Base-by-base conservation (phyloP, 2,113 vertebrate species). In the Notothenia coriiceps region DNA sequence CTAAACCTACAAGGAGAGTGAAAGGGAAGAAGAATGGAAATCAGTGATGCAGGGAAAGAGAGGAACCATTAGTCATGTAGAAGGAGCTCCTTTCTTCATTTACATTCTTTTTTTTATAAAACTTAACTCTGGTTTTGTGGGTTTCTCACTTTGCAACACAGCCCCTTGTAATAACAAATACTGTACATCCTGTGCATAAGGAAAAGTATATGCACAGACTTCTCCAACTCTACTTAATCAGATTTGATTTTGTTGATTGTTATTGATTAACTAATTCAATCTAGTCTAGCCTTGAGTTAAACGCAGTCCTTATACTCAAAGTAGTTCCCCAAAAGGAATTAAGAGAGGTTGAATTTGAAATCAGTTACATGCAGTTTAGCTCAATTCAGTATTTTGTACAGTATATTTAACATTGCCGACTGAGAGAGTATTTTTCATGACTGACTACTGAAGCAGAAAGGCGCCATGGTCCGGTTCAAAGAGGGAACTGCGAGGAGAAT, bases 401-500 rank as follows among this genome's bases (percentile, higher is more conserved):
- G 5, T 51, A 25, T 15, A 59, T 13, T 61, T 52, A 57, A 54
- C n/a, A 55, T 71, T 84, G 20, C 35, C 18, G 56, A 77, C 1
- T 44, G 20, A 20, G 57, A 64, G 44, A 47, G 62, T 25, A 10
- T 15, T 25, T 15, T 47, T 15, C 20, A 64, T 18, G 46, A 11
- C 22, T 9, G 5, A 18, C 22, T 50, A 35, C 22, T 51, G 47
- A 18, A 66, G 64, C 47, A 77, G 54, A 79, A 78, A 88, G 74
- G 52, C 33, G 83, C 47, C 33, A 25, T 66, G 47, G 33, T 51
- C 47, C 33, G 25, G 65, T 62, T 86, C 50, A 88, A 63, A 88
- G 79, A 79, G 71, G 90, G 88, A 91, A 82, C 77, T 87, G 81
- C 52, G 60, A 70, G 91, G 93, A 88, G 70, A 91, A 72, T 29